Base-by-base conservation (phyloP, 2,888 invertebrate genomes). In the Erannis defoliaria region DNA sequence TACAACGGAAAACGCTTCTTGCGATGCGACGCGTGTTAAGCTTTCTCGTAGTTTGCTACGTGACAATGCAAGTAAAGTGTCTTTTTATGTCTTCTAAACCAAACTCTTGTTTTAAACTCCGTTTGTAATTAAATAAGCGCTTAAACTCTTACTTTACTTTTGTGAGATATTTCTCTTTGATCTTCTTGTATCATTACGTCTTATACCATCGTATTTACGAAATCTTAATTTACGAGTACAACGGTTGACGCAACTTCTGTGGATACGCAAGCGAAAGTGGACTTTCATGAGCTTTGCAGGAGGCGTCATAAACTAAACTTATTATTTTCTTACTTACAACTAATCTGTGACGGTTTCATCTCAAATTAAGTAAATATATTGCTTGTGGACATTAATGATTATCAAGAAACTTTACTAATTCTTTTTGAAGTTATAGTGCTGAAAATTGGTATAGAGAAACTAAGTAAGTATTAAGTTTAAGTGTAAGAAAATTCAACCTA, bases 211-310 rank as follows among this genome's bases (percentile, higher is more conserved):
- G 14, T 42, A 12, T 55, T 56, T 31, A 23, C 33, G 33, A 23
- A 21, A 42, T 33, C 21, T 18, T 31, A 14, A 49, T 31, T 40
- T 49, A 42, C 14, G n/a, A 9, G 31, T 42, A 33, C 42, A 40
- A 43, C 21, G 19, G 21, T 43, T 58, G 45, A 58, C 45, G 58
- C 31, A 53, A 53, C 19, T 18, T 40, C 38, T 26, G n/a, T n/a
- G 42, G 19, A 18, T 10, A 23, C n/a, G 19, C 50, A 21, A 59
- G 59, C 53, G 59, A 59, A 59, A 59, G 59, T 59, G 14, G 37
- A 59, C 51, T 48, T 53, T 53, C 46, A 59, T 53, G 59, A 59
- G 40, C 29, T 29, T 38, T 31, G 16, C 53, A 53, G 53, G 48
- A 46, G 31, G 5, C 21, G 8, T 42, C 38, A 16, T 42, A 45